These are phyloP conservation scores for Melitaea athalia DNA, from an alignment of 2,888 invertebrate species.

Conservation along the genomic window DNA sequence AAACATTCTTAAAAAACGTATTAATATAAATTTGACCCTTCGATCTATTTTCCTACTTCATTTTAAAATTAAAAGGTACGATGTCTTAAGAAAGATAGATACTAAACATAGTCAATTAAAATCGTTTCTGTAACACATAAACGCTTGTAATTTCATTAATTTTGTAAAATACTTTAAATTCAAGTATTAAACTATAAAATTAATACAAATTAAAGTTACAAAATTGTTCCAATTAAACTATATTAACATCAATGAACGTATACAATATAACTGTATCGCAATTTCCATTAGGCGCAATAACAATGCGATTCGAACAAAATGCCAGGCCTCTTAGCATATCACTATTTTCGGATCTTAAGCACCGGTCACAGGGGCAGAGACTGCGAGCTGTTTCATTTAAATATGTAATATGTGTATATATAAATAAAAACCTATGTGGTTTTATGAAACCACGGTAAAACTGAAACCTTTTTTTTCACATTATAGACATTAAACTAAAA, in stretches of 20 bases:
- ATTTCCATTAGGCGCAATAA: conserved; percentile 62
- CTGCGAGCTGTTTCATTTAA: conserved; percentile 7
- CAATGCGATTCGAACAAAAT: conserved; percentile 61
- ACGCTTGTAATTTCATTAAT: background rate
- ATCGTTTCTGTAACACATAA: background rate
- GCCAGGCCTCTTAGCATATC: conserved; percentile 72
- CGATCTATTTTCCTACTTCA: too few species aligned
- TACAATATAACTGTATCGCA: conserved; percentile 55
- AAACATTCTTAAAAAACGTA: too few species aligned
- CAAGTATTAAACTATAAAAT: background rate
- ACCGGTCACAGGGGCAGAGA: conserved; percentile 48
- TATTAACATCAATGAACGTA: conserved; percentile 25
- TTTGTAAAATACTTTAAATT: background rate
- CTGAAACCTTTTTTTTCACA: too few species aligned
- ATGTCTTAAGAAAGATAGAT: too few species aligned
- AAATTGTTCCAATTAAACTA: conserved; percentile 9
- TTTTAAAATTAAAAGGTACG: too few species aligned
- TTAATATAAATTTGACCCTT: too few species aligned
- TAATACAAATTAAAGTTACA: background rate
- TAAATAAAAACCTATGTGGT: too few species aligned
- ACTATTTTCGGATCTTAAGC: conserved; percentile 59
- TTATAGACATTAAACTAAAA: too few species aligned
- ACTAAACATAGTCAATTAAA: too few species aligned
- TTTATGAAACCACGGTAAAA: too few species aligned
- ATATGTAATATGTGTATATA: conserved; percentile 5